Percentiles rank a stretch among this genome's conserved stretches.
Evolutionary conservation across 2,888 invertebrate genomes (phyloP).

Genomic region (Strigamia crassipes): DNA sequence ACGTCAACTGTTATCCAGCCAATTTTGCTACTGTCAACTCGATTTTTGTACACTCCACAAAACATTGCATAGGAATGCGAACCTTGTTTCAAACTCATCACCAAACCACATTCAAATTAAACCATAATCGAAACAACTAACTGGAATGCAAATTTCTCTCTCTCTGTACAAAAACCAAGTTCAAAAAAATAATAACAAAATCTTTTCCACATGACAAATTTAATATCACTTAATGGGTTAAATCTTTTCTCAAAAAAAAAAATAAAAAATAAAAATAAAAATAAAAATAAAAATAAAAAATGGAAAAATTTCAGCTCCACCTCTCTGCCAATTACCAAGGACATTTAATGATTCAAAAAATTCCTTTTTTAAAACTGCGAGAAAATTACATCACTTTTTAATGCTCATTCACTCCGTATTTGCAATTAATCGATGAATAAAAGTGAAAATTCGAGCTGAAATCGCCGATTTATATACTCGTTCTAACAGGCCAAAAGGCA

Average conservation of each 20-base stretch:
- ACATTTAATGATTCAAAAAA: background rate
- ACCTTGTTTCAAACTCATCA: background rate
- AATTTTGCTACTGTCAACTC: background rate
- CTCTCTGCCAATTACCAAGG: background rate
- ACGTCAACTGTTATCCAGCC: background rate
- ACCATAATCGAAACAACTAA: background rate
- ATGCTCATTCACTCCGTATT: too few relatives aligned
- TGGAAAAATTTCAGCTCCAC: background rate
- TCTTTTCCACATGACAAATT: background rate
- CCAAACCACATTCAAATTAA: background rate
- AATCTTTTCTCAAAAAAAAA: background rate
- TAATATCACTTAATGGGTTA: background rate
- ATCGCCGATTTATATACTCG: background rate
- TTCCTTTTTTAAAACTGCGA: background rate
- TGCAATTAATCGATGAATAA: too few relatives aligned
- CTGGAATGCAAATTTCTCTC: background rate
- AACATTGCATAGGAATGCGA: background rate
- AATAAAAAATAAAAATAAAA: background rate
- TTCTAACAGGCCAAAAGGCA: background rate
- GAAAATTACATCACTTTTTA: too few relatives aligned
- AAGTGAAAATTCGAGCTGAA: too few relatives aligned
- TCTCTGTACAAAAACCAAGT: background rate
- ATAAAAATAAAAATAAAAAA: too few relatives aligned
- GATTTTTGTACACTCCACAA: background rate
- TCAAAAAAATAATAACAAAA: background rate